Evolutionary conservation across 2,797 vertebrate species (phyloP).

Genomic region (Sebastes taczanowskii): DNA sequence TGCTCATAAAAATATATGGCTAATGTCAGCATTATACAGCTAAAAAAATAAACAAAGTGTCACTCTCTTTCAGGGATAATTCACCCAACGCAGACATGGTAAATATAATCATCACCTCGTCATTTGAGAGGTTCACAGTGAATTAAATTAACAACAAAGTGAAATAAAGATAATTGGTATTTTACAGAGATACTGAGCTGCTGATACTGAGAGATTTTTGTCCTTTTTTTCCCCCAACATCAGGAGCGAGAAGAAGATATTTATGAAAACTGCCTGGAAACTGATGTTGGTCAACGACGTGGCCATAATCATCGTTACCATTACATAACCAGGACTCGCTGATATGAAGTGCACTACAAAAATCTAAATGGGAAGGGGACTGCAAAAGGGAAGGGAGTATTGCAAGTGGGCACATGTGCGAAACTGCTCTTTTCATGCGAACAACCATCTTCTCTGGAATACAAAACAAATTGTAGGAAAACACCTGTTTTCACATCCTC

Average conservation of each 20-base stretch:
- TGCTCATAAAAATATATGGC: neutral
- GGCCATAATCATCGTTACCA: neutral
- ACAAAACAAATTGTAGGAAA: neutral
- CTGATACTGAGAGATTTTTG: neutral
- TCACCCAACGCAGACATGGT: conserved; percentile 8
- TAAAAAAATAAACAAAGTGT: neutral
- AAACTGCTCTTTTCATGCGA: neutral
- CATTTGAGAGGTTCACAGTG: neutral
- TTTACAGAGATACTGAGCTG: neutral
- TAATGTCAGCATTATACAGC: neutral
- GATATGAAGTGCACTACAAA: neutral
- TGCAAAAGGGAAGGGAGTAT: neutral
- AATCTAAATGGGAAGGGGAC: neutral
- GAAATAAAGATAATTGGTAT: neutral
- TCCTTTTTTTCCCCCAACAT: neutral
- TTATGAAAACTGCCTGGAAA: conserved; percentile 64
- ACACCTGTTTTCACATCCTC: neutral
- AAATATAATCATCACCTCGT: conserved; percentile 11
- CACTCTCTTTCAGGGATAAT: conserved; percentile 17
- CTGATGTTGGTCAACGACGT: fast-evolving
- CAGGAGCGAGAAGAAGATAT: conserved; percentile 10
- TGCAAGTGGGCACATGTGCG: neutral
- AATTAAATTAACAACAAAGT: neutral
- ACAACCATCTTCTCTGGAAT: neutral
- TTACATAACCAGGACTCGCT: neutral